Evolutionary conservation across 2,888 invertebrate genomes (phyloP), one percentile per base, ranked within the genome.

Genomic region (Campoletis raptor): DNA sequence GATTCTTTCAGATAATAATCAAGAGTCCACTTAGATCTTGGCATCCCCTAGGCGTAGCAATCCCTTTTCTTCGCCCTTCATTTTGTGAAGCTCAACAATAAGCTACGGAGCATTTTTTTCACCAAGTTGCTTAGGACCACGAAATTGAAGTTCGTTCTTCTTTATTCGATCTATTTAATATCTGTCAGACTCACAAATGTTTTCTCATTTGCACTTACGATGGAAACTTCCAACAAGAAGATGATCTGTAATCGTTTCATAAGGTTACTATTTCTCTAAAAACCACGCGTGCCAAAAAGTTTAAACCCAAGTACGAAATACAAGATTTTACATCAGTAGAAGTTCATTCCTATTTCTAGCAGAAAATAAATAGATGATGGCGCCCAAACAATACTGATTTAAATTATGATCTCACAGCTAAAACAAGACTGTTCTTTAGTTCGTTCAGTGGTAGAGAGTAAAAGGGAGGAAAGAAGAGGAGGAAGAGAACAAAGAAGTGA

Each of bases 1-100:
- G 72, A 83, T 79, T 81, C 67, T 67, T 77, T 48, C 73, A 52
- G 61, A 70, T 79, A 77, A 83, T 86, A 72, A 83, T 77, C 80
- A 66, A 76, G 52, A 42, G 70, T 72, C 54, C 54, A 52, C 73
- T 73, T 10, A n/a, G 30, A 57, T 73, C 18, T 69, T 61, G n/a
- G 42, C 30, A 48, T 70, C 69, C 42, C 61, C 30, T 61, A 37
- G 48, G 40, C n/a, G 15, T 42, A 9, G n/a, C 61, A 30, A 57
- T 48, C 30, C 61, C 21, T 81, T 15, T 30, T 40, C 72, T 85
- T 37, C 67, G 54, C 21, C 40, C 54, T 81, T 57, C 57, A 67
- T 76, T 57, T 9, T 52, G 12, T 3, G 42, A 24, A 7, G 52
- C 37, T 54, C 67, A 70, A 61, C 70, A 80, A 52, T 61, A 36